Percentiles rank a stretch among this genome's conserved stretches.
Evolutionary conservation across 2,888 invertebrate genomes (phyloP).

Genomic region (Osmoderma eremita): DNA sequence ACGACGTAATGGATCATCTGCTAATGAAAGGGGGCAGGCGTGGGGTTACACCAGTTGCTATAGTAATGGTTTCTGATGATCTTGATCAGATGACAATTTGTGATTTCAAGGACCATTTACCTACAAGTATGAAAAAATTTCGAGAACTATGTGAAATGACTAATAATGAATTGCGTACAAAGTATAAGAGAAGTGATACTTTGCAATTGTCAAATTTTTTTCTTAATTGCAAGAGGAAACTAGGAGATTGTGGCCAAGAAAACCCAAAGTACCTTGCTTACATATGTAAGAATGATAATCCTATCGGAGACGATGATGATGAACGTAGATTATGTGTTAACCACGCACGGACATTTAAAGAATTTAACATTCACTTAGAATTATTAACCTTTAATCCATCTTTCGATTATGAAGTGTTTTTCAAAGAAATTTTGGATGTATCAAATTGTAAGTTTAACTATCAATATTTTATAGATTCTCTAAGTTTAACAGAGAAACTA

Average conservation of each 20-base stretch:
- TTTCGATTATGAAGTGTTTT: constrained; percentile 55
- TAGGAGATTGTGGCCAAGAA: constrained; percentile 46
- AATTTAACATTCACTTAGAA: constrained; percentile 51
- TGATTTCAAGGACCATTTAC: constrained; percentile 49
- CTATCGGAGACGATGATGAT: constrained; percentile 49
- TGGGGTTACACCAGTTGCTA: constrained; percentile 53
- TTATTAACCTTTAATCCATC: constrained; percentile 50
- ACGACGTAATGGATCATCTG: constrained; percentile 52
- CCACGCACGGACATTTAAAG: constrained; percentile 54
- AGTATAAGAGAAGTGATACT: constrained; percentile 49
- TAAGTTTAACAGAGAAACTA: constrained; percentile 39
- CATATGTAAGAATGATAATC: constrained; percentile 56
- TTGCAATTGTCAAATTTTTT: constrained; percentile 54
- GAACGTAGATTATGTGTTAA: constrained; percentile 54
- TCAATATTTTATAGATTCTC: constrained; percentile 34
- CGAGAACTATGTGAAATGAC: constrained; percentile 41
- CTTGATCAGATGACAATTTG: constrained; percentile 48
- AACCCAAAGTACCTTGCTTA: constrained; percentile 52
- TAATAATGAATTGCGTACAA: constrained; percentile 48
- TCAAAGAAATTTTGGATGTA: constrained; percentile 54
- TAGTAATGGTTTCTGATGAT: constrained; percentile 52
- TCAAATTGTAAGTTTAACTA: constrained; percentile 39
- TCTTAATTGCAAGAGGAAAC: constrained; percentile 53
- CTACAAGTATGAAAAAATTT: constrained; percentile 37
- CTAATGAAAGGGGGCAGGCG: constrained; percentile 50